Percentiles rank a stretch among this genome's conserved stretches.
These are phyloP conservation scores for Eumeta japonica DNA, from an alignment of 1,140 invertebrate genomes.

Conservation along the genomic window DNA sequence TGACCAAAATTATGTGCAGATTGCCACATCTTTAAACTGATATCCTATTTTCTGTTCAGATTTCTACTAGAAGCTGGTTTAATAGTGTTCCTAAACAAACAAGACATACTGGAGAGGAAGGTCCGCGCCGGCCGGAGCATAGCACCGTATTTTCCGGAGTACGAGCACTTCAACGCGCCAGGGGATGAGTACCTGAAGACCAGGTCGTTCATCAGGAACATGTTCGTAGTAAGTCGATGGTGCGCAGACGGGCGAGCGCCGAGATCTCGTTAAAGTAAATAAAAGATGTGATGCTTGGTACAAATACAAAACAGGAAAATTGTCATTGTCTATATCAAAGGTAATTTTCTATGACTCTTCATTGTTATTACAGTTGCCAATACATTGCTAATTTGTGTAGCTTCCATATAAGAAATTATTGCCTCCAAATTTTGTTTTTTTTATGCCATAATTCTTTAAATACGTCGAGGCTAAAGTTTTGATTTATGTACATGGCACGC, in stretches of 20 bases:
- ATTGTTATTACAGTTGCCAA: not conserved
- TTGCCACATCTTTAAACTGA: no score
- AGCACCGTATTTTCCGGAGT: slow-evolving; percentile 67
- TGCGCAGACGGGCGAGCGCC: not conserved
- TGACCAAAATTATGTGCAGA: no score
- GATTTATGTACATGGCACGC: no score
- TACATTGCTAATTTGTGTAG: no score
- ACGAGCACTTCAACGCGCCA: slow-evolving; percentile 51
- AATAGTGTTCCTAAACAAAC: slow-evolving; percentile 82
- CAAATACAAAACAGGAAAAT: not conserved
- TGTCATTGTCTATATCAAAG: not conserved
- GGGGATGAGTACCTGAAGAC: slow-evolving; percentile 66
- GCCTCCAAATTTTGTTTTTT: no score
- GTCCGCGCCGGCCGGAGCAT: slow-evolving; percentile 64
- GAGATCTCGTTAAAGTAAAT: not conserved
- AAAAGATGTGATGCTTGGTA: not conserved
- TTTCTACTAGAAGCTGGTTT: slow-evolving; percentile 72
- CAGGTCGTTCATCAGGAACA: slow-evolving; percentile 66
- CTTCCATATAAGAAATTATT: no score
- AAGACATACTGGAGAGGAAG: slow-evolving; percentile 74
- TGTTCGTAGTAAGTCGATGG: slow-evolving; percentile 60
- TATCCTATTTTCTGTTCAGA: no score
- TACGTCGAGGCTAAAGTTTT: no score
- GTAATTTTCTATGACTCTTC: not conserved
- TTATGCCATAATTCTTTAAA: no score